phyloP scores from a whole-genome alignment of 2,113 vertebrate species.

The Romanogobio albipinnatus region DNA sequence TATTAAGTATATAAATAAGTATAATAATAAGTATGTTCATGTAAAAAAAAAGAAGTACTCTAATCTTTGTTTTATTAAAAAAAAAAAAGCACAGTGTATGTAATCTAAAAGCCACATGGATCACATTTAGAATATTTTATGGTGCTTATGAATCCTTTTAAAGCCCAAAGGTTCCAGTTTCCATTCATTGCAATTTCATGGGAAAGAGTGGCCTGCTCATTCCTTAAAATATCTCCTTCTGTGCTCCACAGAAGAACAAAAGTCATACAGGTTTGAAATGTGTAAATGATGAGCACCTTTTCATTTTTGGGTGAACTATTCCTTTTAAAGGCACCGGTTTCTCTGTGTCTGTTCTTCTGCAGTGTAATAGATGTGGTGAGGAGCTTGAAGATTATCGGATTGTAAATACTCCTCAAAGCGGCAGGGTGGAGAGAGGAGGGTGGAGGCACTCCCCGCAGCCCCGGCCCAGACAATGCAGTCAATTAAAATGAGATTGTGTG shows the following conservation, averaged over 20 bases:
- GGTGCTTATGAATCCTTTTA: not conserved
- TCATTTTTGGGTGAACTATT: not conserved
- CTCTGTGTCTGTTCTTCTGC: constrained; percentile 16
- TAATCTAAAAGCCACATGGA: not conserved
- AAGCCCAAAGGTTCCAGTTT: not conserved
- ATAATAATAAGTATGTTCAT: not conserved
- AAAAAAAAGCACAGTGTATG: not conserved
- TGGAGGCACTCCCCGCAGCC: constrained; percentile 33
- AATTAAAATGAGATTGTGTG: constrained; percentile 81
- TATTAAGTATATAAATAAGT: too few species aligned
- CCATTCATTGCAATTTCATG: not conserved
- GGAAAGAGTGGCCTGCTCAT: not conserved
- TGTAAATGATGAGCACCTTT: not conserved
- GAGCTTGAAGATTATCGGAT: constrained; percentile 53
- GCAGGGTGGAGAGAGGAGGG: constrained; percentile 50
- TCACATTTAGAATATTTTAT: not conserved
- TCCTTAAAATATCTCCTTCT: not conserved
- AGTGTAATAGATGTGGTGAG: constrained; percentile 48
- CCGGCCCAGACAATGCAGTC: constrained; percentile 75
- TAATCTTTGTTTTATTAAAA: too few species aligned
- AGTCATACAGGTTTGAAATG: not conserved
- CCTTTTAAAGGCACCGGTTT: constrained; percentile 20
- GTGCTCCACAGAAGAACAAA: not conserved
- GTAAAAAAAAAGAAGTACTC: not conserved
- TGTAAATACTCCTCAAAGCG: constrained; percentile 61